A percentile compares a stretch with the other conserved stretches of the same genome.
These are phyloP conservation scores for Drosophila mimica DNA, from an alignment of 2,888 invertebrate genomes.

Conservation along the genomic window DNA sequence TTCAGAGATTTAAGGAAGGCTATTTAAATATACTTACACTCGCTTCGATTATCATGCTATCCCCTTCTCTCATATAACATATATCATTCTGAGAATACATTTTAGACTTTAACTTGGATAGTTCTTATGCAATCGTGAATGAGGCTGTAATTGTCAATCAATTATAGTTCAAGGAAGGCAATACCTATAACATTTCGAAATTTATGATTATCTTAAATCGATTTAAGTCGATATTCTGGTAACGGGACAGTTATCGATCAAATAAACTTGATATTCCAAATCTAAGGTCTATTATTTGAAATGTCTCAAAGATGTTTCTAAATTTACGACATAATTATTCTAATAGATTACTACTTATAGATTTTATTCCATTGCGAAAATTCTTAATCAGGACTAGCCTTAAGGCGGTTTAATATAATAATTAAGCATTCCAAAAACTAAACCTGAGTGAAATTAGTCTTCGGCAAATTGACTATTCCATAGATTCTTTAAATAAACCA, in stretches of 20 bases:
- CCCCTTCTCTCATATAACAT: neutral
- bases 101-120: neutral
- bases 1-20: neutral
- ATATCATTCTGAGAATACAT: neutral
- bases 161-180: neutral
- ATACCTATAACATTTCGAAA: neutral
- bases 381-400: too few relatives aligned
- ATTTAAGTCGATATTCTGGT: neutral
- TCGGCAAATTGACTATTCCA: too few relatives aligned
- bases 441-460: neutral
- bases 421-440: neutral
- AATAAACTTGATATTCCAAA: neutral
- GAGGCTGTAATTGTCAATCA: neutral
- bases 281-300: neutral
- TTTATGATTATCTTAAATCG: neutral
- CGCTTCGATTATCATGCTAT: neutral
- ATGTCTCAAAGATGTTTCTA: neutral
- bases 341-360: too few relatives aligned
- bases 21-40: neutral
- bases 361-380: too few relatives aligned
- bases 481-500: neutral
- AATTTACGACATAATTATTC: too few relatives aligned
- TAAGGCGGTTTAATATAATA: neutral
- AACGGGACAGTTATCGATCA: neutral
- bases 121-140: neutral